Evolutionary conservation across 2,888 invertebrate species (phyloP), one percentile per base, ranked within the genome.

Genomic region (Synergus itoensis): DNA sequence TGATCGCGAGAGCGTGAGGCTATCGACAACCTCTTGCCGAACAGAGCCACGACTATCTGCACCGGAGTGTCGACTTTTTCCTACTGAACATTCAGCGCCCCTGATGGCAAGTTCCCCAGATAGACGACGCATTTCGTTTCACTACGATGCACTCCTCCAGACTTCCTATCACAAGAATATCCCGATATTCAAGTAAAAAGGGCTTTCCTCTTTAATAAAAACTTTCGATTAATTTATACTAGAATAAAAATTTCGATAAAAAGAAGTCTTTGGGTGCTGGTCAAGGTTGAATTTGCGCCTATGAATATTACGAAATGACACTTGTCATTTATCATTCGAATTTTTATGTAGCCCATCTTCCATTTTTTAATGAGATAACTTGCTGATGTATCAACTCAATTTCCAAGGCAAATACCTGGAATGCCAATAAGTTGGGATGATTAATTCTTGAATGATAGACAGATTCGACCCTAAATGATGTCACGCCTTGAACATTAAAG

Each of bases 1-100:
- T 16, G 36, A 53, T 73, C 73, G 36, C 73, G 75, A 79, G 76
- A 36, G 78, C 45, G 78, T n/a, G 48, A 60, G 63, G 4, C 67
- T 60, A 80, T 76, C 76, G 36, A 85, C 87, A 86, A 88, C 90
- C 90, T 89, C 85, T 89, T 90, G 85, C 87, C 87, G 84, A 87
- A 88, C 90, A 86, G 87, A 85, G 86, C 87, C 89, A 87, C 89
- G 89, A 86, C 89, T 89, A 88, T 91, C 91, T 91, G 90, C 84
- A 79, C 82, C 83, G 78, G 83, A 82, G 85, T 77, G 81, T 82
- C 79, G 82, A 84, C 86, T 86, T 84, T 84, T 85, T 84, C 84
- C 84, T 77, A 80, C 77, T 69, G 76, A 80, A 82, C 80, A 82
- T 18, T 78, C 81, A 88, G 89, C 89, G 90, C 89, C 88, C 76